Percentiles rank a stretch among this genome's conserved stretches.
These are phyloP conservation scores for Ridgeia piscesae DNA, from an alignment of 1,140 invertebrate genomes.

Conservation along the genomic window DNA sequence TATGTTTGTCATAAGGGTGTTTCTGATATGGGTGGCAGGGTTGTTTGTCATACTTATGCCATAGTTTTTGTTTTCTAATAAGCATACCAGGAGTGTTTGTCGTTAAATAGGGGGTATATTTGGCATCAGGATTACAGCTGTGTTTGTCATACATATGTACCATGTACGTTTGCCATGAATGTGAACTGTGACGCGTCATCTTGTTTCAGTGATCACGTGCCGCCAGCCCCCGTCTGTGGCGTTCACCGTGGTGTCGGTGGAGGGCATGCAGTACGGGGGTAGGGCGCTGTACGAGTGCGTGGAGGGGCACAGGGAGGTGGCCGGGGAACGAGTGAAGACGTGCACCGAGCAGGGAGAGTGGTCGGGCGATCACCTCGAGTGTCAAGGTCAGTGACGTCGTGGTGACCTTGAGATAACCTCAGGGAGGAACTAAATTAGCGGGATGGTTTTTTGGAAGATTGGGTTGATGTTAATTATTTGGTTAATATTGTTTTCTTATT, in stretches of 20 bases:
- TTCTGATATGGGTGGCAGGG: not conserved
- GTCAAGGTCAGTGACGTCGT: not conserved
- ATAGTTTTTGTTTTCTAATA: no score
- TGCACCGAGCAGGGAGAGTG: not conserved
- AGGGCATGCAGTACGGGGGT: not conserved
- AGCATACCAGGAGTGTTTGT: not conserved
- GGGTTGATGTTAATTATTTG: not conserved
- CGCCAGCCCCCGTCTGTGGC: not conserved
- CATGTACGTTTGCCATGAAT: not conserved
- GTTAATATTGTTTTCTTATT: not conserved
- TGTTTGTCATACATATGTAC: not conserved
- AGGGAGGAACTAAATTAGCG: not conserved
- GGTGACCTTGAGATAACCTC: no score
- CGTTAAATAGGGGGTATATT: no score
- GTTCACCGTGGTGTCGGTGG: not conserved
- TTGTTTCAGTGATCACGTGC: conserved; percentile 12
- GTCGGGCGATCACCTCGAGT: not conserved
- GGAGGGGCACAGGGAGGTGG: not conserved
- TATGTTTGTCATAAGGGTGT: not conserved
- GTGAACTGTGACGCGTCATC: not conserved
- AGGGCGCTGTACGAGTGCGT: not conserved
- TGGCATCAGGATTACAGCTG: no score
- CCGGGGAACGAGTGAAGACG: not conserved
- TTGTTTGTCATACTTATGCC: no score
- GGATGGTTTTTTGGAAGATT: not conserved